Evolutionary conservation across 1,140 invertebrate genomes (phyloP).

Genomic region (Pantala flavescens): DNA sequence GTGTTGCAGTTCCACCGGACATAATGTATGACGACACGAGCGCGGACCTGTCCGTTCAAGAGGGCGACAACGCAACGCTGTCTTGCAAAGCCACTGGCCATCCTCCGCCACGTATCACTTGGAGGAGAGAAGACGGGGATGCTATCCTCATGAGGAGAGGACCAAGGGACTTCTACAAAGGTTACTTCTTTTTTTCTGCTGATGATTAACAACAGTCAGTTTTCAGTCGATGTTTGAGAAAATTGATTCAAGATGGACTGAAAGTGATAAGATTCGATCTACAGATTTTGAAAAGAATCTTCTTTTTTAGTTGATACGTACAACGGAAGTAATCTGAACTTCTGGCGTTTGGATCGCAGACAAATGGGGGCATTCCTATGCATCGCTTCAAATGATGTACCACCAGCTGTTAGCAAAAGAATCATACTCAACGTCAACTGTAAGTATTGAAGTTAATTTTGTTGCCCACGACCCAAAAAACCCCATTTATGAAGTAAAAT

Average conservation of each 20-base stretch:
- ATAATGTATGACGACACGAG: slow-evolving; percentile 66
- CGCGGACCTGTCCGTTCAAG: slow-evolving; percentile 54
- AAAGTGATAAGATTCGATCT: not conserved
- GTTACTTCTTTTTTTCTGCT: slow-evolving; percentile 33
- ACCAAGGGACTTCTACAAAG: slow-evolving; percentile 49
- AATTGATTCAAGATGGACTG: not conserved
- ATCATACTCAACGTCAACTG: slow-evolving; percentile 65
- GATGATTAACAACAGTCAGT: not conserved
- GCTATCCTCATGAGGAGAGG: slow-evolving; percentile 47
- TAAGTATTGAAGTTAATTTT: slow-evolving; percentile 50
- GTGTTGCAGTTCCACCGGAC: slow-evolving; percentile 59
- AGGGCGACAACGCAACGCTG: slow-evolving; percentile 39
- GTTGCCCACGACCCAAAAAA: no score
- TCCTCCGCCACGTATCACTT: slow-evolving; percentile 56
- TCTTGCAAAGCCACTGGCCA: slow-evolving; percentile 35
- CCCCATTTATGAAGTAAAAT: no score
- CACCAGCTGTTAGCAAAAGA: slow-evolving; percentile 61
- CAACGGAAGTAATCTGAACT: slow-evolving; percentile 48
- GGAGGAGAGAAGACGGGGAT: slow-evolving; percentile 58
- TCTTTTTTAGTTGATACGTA: slow-evolving; percentile 39
- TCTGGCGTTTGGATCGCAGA: slow-evolving; percentile 52
- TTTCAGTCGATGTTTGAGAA: not conserved
- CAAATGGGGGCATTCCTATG: slow-evolving; percentile 67
- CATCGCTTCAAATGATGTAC: slow-evolving; percentile 64
- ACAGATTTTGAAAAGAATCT: not conserved